phyloP scores from a whole-genome alignment of 2,113 vertebrate species.

The Prietella phreatophila region DNA sequence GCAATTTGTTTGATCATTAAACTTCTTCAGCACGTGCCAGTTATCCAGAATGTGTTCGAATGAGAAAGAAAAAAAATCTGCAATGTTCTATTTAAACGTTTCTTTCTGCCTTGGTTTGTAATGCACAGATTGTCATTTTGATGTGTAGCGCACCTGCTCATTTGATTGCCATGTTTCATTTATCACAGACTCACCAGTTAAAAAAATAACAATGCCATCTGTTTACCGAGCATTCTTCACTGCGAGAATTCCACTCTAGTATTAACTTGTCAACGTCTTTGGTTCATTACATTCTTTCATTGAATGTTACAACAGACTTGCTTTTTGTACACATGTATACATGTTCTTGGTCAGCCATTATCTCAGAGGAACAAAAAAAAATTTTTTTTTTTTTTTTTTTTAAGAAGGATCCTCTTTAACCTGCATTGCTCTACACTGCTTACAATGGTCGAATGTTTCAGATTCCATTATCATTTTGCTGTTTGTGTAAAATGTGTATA shows the following conservation, averaged over 20 bases:
- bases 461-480: neutral
- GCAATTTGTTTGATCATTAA: neutral
- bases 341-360: neutral
- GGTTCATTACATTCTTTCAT: neutral
- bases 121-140: neutral
- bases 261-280: conserved; percentile 8
- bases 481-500: neutral
- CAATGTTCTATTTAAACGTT: neutral
- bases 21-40: neutral
- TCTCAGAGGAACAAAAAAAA: neutral
- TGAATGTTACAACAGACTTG: neutral
- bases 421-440: neutral
- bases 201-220: conserved; percentile 19
- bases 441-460: neutral
- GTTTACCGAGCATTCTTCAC: neutral
- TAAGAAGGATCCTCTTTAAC: neutral
- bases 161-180: conserved; percentile 21
- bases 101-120: neutral
- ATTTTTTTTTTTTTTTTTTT: too few species aligned
- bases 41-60: neutral
- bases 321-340: neutral
- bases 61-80: neutral
- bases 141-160: neutral
- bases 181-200: neutral
- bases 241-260: neutral